Base-by-base conservation (phyloP, 2,888 invertebrate species). In the Lamellibrachia columna region DNA sequence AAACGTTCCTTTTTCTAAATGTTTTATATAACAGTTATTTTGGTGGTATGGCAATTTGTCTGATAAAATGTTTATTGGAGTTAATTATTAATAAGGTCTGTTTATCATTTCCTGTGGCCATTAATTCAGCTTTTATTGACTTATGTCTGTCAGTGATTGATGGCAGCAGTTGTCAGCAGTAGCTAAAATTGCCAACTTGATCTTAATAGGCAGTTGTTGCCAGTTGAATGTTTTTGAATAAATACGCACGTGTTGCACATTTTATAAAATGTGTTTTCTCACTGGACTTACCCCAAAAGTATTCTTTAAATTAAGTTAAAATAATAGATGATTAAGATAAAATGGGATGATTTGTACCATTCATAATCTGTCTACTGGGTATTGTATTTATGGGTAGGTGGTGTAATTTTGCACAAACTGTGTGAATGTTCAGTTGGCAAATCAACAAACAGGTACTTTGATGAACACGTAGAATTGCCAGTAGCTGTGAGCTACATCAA, bases 81-180 rank as follows among this genome's bases (percentile, higher is more conserved):
- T 40, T 40, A 40, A 40, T 40, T 40, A 40, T 40, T 40, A 40
- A 40, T 40, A 40, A 40, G 40, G 40, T 40, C 40, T 40, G 40
- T 40, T 40, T 40, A 40, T 40, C 40, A 40, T 40, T 40, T 40
- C 40, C 40, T 40, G 40, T 40, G 40, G 40, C 40, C 40, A 40
- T 40, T 40, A 40, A 40, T 0, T 40, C 40, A 40, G 40, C 40
- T 40, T 40, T 40, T 40, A 40, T 40, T 40, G 40, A 40, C 40
- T 40, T 0, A 40, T 40, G 40, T 40, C 40, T 40, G 40, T 40
- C 40, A 15, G 75, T 75, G 22, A 6, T 75, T 75, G 15, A 22
- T 75, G 75, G n/a, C 75, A 75, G 75, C 75, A 75, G 75, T 75
- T 75, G 75, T 75, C 75, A 75, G 75, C 75, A 75, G 75, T 75